phyloP scores from a whole-genome alignment of 1,140 invertebrate species.

The Pygmarrhopalites habei region DNA sequence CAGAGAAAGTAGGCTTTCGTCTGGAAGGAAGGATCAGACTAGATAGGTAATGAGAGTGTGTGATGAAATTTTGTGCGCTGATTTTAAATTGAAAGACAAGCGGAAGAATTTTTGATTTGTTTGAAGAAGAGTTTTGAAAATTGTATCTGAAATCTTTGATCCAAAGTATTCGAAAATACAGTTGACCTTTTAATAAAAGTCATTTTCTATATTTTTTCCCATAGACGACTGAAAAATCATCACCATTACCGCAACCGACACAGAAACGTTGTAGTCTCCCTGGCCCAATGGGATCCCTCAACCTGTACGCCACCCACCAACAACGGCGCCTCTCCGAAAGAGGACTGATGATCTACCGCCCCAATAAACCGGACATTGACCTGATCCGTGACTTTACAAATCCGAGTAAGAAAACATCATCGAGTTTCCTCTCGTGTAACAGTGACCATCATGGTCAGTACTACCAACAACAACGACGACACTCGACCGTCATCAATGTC shows the following conservation, averaged over 20 bases:
- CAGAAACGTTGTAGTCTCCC: slow-evolving; percentile 37
- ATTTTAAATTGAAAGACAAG: too few species aligned
- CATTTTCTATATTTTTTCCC: too few species aligned
- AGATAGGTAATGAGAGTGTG: too few species aligned
- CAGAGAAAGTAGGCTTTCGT: too few species aligned
- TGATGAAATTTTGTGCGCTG: too few species aligned
- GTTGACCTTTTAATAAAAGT: too few species aligned
- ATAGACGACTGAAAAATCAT: slow-evolving; percentile 27
- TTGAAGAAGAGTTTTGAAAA: too few species aligned
- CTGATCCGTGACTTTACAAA: slow-evolving; percentile 37
- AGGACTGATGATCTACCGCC: slow-evolving; percentile 35
- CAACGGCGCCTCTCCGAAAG: slow-evolving; percentile 36
- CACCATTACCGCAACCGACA: slow-evolving; percentile 7
- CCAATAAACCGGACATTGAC: slow-evolving; percentile 38
- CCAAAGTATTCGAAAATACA: too few species aligned
- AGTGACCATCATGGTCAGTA: not conserved
- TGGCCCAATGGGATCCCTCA: slow-evolving; percentile 29
- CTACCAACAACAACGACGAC: not conserved
- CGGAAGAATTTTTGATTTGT: too few species aligned
- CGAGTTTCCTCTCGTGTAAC: slow-evolving; percentile 4
- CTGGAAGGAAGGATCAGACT: too few species aligned
- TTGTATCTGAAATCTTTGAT: too few species aligned
- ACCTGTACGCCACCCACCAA: slow-evolving; percentile 36
- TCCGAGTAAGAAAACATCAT: slow-evolving; percentile 23
- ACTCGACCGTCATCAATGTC: slow-evolving; percentile 1